phyloP scores from a whole-genome alignment of 2,888 invertebrate species.

The Molanna angustata region DNA sequence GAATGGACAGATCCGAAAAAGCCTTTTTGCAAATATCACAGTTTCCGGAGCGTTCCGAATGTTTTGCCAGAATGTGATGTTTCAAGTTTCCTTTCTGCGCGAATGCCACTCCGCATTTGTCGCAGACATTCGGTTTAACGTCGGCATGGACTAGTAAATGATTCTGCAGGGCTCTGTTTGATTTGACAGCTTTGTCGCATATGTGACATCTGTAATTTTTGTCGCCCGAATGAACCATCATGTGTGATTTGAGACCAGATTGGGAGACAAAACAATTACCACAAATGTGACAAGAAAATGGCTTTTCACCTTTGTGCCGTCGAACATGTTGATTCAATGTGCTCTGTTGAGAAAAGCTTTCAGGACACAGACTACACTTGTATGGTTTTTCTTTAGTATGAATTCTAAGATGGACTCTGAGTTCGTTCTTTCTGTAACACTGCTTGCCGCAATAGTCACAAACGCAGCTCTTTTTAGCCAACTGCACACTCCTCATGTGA shows the following conservation, averaged over 20 bases:
- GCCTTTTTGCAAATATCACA: conserved; percentile 54
- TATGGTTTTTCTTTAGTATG: conserved; percentile 50
- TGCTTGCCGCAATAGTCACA: conserved; percentile 49
- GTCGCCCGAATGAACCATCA: conserved; percentile 15
- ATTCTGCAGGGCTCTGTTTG: conserved; percentile 12
- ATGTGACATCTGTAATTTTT: conserved; percentile 23
- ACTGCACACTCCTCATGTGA: background rate
- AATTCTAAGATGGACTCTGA: conserved; percentile 44
- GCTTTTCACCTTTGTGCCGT: conserved; percentile 37
- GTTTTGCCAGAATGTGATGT: conserved; percentile 53
- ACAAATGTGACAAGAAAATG: conserved; percentile 21
- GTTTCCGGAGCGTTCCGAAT: conserved; percentile 56
- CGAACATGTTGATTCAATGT: conserved; percentile 40
- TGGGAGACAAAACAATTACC: conserved; percentile 15
- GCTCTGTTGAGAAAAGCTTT: conserved; percentile 43
- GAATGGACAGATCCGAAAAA: conserved; percentile 54
- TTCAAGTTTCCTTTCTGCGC: conserved; percentile 55
- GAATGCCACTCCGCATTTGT: conserved; percentile 50
- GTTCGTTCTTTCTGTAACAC: conserved; percentile 42
- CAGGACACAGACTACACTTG: conserved; percentile 41
- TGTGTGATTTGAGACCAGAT: conserved; percentile 14
- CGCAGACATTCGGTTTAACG: conserved; percentile 46
- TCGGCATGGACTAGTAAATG: conserved; percentile 40
- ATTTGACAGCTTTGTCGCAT: conserved; percentile 24
- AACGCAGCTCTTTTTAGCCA: conserved; percentile 7